phyloP scores from a whole-genome alignment of 2,797 vertebrate species.

The Tenualosa ilisha region DNA sequence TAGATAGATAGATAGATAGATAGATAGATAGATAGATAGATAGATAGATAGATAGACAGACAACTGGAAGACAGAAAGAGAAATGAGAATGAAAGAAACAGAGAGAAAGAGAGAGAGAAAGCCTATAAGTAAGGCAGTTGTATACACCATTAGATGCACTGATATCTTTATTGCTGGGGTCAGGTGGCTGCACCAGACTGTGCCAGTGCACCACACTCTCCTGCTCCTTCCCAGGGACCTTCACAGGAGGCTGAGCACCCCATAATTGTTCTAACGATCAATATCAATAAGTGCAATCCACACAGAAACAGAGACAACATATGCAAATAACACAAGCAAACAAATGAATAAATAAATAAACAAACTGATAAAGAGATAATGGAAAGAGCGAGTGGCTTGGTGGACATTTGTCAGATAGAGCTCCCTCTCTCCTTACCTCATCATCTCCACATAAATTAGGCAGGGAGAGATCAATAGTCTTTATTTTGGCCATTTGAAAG shows the following conservation, averaged over 20 bases:
- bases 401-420: neutral
- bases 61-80: neutral
- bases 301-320: neutral
- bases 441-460: slow-evolving; percentile 45
- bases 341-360: neutral
- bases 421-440: neutral
- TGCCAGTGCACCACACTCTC: neutral
- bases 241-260: slow-evolving; percentile 1
- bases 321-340: neutral
- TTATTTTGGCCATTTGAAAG: slow-evolving; percentile 31
- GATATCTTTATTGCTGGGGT: neutral
- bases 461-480: slow-evolving; percentile 37
- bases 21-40: neutral
- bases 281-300: slow-evolving; percentile 6
- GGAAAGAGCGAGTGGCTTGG: neutral
- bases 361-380: neutral
- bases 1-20: neutral
- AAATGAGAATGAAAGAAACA: neutral
- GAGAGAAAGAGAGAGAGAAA: neutral
- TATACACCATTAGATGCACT: slow-evolving; percentile 7
- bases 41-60: neutral
- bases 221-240: neutral
- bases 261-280: neutral
- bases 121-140: neutral
- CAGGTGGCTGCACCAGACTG: neutral